Evolutionary conservation across 1,140 invertebrate species (phyloP), one percentile per base, ranked within the genome.

Genomic region (Calycopis cecrops): DNA sequence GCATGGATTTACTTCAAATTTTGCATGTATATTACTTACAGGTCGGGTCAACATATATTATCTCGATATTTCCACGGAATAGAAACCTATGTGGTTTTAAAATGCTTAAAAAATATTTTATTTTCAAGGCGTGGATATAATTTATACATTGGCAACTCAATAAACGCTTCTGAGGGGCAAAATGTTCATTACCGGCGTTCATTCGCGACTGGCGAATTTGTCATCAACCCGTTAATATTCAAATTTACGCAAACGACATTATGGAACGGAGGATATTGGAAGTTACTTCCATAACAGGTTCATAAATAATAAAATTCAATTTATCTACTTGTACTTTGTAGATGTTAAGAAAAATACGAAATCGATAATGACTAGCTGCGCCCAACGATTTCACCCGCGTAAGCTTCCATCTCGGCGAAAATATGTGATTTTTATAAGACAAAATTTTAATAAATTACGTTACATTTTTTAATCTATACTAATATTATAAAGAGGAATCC

Each of bases 221-320:
- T 71, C 72, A 76, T 69, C 59, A 73, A 59, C 60, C 62, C 60
- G 71, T 71, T 72, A 76, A 76, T 76, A 76, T 70, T 69, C 62
- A 64, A 69, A 72, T 73, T 64, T 65, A 63, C 57, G 63, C 61
- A 55, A 62, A 67, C 53, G 34, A 60, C 35, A 52, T 53, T 55
- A 52, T 50, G 48, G 52, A 28, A 38, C 28, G 28, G 40, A 34
- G 52, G 40, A 54, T 54, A 34, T 54, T 54, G 52, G 42, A 54
- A 44, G 40, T 54, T 54, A 54, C 42, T 54, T 34, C 40, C 21
- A 40, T 34, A 54, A 40, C 28, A 28, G 35, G 35, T 18, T 52
- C 35, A 38, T 21, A 38, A 38, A 17, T 28, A 38, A 52, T 40
- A 17, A 38, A 38, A 38, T 52, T 52, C 35, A 52, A 52, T 40